A percentile compares a stretch with the other conserved stretches of the same genome.
Conservation (phyloP, 2,797 vertebrate genomes). For the Knipowitschia caucasica region DNA sequence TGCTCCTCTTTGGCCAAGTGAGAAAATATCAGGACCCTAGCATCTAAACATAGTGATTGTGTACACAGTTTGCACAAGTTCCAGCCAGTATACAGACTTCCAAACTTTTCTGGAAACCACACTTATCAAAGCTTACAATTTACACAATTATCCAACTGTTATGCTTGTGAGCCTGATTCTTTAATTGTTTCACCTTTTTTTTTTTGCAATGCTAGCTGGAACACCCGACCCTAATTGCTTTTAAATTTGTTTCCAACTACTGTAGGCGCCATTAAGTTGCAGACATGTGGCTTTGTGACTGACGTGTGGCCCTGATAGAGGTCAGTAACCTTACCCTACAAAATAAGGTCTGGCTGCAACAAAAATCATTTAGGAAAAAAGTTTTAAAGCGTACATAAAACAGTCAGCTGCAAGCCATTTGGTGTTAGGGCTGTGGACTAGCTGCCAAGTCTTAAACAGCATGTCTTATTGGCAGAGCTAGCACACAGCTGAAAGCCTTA, state of each 20-base stretch:
- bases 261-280: slow-evolving; percentile 1
- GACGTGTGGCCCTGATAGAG: slow-evolving; percentile 26
- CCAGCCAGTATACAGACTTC: background rate
- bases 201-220: background rate
- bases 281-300: slow-evolving; percentile 13
- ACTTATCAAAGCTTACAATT: background rate
- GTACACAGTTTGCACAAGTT: background rate
- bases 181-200: background rate
- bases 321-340: slow-evolving; percentile 33
- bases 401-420: slow-evolving; percentile 68
- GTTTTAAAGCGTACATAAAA: slow-evolving; percentile 47
- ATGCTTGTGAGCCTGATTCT: background rate
- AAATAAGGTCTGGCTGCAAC: slow-evolving; percentile 44
- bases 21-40: too few relatives aligned
- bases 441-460: slow-evolving; percentile 64
- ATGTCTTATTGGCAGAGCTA: slow-evolving; percentile 61
- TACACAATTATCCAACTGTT: background rate
- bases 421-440: slow-evolving; percentile 49
- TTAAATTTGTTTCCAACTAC: slow-evolving; percentile 5
- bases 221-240: slow-evolving; percentile 13
- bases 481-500: slow-evolving; percentile 60
- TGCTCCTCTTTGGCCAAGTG: too few relatives aligned
- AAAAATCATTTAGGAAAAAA: slow-evolving; percentile 47
- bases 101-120: background rate
- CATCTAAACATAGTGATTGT: too few relatives aligned